Base-by-base conservation (phyloP, 2,888 invertebrate genomes). In the Drosophila infuscata region DNA sequence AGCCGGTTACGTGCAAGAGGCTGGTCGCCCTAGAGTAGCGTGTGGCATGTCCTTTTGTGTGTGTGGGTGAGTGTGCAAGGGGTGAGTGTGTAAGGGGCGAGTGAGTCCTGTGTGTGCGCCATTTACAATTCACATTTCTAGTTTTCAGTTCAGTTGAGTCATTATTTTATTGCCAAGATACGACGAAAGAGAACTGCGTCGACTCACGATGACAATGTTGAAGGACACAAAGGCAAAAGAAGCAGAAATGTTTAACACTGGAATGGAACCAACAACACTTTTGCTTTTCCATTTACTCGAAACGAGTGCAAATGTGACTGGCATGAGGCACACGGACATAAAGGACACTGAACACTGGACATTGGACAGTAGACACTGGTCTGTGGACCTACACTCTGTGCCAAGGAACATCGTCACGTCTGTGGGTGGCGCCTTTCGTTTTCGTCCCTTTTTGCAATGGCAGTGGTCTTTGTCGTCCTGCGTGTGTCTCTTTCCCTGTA, bases 121-220 rank as follows among this genome's bases (percentile, higher is more conserved):
- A 88, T 89, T 83, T 89, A 83, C 79, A 90, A 89, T 89, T 83
- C 89, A 87, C 90, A 89, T 84, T 90, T 83, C 88, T 88, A 85
- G 89, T 90, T 88, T 91, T 88, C 91, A 90, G 89, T 91, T 90
- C 89, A 90, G 89, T 90, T 89, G 90, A 82, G 90, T 89, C 91
- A 89, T 90, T 91, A 90, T 90, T 91, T 90, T 90, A 90, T 89
- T 90, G 88, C 86, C 88, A 88, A 87, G 88, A 86, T 83, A 86
- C 79, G 77, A 75, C 46, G 81, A 56, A 57, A 52, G 79, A 61
- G 69, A 48, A 74, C 82, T 83, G 87, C 79, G 82, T 77, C 82
- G 79, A 82, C 81, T 76, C 76, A 70, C 69, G 83, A 54, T 81
- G 84, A 76, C 83, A 84, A 72, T 72, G 87, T 70, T 67, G 74